Base-by-base conservation (phyloP, 2,113 vertebrate genomes). In the Anhinga anhinga region DNA sequence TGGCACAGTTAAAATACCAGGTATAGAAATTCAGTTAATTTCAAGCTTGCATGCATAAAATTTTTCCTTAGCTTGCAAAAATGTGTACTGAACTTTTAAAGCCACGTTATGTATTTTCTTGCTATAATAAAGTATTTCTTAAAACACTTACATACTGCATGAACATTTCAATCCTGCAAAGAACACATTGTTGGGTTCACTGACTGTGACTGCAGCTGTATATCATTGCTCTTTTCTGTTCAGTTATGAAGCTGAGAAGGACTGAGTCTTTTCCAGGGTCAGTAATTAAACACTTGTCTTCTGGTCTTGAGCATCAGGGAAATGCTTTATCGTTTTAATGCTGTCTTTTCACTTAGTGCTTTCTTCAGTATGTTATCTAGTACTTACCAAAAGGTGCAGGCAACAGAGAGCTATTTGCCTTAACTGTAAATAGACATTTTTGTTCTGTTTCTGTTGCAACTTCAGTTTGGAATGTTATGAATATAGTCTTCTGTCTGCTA, bases 1-100 rank as follows among this genome's bases (percentile, higher is more conserved):
- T 62, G 99, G 99, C 63, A 99, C 99, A 3, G 99, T 99, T 59
- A 99, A 99, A 98, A 99, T 99, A 95, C 99, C 99, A 98, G 99
- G 99, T 99, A 96, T 10, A 14, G 21, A 59, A 69, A n/a, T 52
- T 26, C 10, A 20, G 7, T 79, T 83, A 44, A 36, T 90, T 90
- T 79, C 36, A 77, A 65, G 11, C 25, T 26, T 88, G 58, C 21
- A 21, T 29, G 29, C 61, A 4, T 32, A 30, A 20, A n/a, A 19
- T 36, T 19, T 55, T 82, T 78, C 16, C 67, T 82, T 79, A 83
- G 19, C 38, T 96, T 76, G 11, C 11, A 49, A 42, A 88, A 74
- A 22, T 40, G 7, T 1, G 2, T 36, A 5, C 11, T 80, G 40
- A 85, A 72, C 40, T 82, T 79, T 0, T 40, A 89, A 87, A 67